Evolutionary conservation across 2,113 vertebrate genomes (phyloP), one percentile per base, ranked within the genome.

Genomic region (Rallus limicola): DNA sequence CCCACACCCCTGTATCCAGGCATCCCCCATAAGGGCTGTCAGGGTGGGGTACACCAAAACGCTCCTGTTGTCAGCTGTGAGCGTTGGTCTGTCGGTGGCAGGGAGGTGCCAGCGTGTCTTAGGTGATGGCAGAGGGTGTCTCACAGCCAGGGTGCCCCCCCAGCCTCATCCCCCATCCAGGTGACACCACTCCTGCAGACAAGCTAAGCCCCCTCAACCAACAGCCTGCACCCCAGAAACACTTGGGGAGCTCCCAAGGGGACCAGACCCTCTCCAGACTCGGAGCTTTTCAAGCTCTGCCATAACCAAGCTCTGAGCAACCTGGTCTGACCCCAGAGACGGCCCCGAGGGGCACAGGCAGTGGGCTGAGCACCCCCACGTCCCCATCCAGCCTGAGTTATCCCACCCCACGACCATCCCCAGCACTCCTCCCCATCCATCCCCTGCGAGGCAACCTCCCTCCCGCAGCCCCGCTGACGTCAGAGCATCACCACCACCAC

Each of bases 271-370:
- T 42, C 63, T 55, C 64, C 64, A 42, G 23, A 58, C 50, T 48
- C 2, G 0, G 21, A 74, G 26, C 13, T 44, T 53, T 55, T 60
- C 38, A 44, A 59, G 34, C 48, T 10, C 33, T 24, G 42, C 53
- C 10, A 17, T 6, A 15, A 48, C 55, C 31, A 53, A 75, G 28
- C 26, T 34, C 58, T 16, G 25, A 68, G 40, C 60, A 58, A 25
- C 33, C 21, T 4, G 1, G 11, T 25, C 50, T 64, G 74, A 63
- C 48, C 42, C 44, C 84, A 31, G 38, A 65, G 15, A 48, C 0
- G 1, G 18, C 13, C 13, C 8, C 2, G 1, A 16, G 15, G 34
- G 44, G 20, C 20, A n/a, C 1, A 1, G 36, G 17, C 5, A 0
- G 38, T 42, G 46, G 36, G 68, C 25, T 50, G 46, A 72, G 64